Evolutionary conservation across 2,888 invertebrate genomes (phyloP).

Genomic region (Esperia sulphurella): DNA sequence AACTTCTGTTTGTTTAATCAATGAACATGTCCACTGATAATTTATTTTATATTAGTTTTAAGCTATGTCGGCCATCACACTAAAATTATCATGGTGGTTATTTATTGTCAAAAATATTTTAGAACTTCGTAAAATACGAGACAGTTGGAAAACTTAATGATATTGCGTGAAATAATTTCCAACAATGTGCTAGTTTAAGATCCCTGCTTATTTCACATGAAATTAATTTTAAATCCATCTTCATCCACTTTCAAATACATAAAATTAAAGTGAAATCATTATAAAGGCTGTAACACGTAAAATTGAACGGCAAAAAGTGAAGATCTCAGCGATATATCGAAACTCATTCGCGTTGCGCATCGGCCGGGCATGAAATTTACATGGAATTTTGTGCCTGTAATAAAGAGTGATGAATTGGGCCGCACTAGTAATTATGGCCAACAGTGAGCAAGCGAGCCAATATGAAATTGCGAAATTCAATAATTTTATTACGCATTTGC

Average conservation of each 20-base stretch:
- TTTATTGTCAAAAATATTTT: too few relatives aligned
- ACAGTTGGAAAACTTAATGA: background rate
- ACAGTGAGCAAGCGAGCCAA: conserved; percentile 59
- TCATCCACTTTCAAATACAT: conserved; percentile 15
- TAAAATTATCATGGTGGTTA: too few relatives aligned
- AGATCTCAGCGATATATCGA: conserved; percentile 63
- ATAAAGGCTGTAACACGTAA: conserved; percentile 23
- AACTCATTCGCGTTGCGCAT: conserved; percentile 57
- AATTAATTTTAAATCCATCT: conserved; percentile 3
- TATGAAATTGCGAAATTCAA: conserved; percentile 72
- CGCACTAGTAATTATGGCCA: conserved; percentile 74
- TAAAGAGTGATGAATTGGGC: conserved; percentile 78
- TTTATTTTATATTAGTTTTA: too few relatives aligned
- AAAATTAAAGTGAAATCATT: conserved; percentile 23
- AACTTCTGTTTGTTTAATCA: too few relatives aligned
- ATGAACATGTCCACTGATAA: too few relatives aligned
- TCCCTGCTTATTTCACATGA: background rate
- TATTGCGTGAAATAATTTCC: background rate
- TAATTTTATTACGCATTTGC: conserved; percentile 57
- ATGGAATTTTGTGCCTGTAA: conserved; percentile 75
- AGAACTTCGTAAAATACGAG: too few relatives aligned
- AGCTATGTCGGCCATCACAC: too few relatives aligned
- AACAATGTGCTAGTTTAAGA: background rate
- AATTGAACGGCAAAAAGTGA: conserved; percentile 36
- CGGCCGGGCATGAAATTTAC: conserved; percentile 70